Percentiles rank a stretch among this genome's conserved stretches.
These are phyloP conservation scores for Athalia rosae DNA, from an alignment of 2,888 invertebrate species.

Conservation along the genomic window DNA sequence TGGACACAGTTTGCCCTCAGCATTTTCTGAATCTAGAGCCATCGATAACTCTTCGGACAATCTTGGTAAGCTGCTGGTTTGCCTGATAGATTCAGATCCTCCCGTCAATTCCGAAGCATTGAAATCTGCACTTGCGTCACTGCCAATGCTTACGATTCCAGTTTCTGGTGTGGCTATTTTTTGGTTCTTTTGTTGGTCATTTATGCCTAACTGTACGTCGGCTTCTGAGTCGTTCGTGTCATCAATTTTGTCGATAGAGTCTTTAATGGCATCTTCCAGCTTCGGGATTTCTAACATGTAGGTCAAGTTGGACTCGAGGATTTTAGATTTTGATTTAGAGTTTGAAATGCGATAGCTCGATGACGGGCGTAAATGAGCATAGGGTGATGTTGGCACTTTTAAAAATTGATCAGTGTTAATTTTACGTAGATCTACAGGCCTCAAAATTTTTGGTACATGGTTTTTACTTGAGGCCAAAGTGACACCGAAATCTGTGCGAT, in stretches of 20 bases:
- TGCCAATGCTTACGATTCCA: too few relatives aligned
- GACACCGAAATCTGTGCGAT: constrained; percentile 5
- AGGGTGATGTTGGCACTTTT: constrained; percentile 22
- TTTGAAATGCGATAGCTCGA: constrained; percentile 9
- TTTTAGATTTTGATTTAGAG: constrained; percentile 36
- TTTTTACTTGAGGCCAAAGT: background rate
- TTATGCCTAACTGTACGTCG: background rate
- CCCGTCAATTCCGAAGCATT: background rate
- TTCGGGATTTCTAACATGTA: constrained; percentile 34
- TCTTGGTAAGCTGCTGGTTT: constrained; percentile 3
- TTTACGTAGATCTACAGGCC: constrained; percentile 4
- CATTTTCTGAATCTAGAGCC: constrained; percentile 6
- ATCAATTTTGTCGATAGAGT: background rate
- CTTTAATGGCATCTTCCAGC: constrained; percentile 14
- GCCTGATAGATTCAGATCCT: background rate
- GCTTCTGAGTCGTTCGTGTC: background rate
- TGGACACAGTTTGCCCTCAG: constrained; percentile 12
- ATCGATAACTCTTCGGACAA: constrained; percentile 44
- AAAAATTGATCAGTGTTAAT: constrained; percentile 21
- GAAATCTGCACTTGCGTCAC: background rate
- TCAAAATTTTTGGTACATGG: background rate
- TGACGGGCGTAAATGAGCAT: background rate
- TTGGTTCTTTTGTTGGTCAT: background rate
- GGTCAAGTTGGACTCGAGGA: constrained; percentile 33
- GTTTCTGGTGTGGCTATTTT: too few relatives aligned